Evolutionary conservation across 35 echinoderm and acorn worm genomes (phyloP), one percentile per base, ranked within the genome.

Genomic region (Ptychodera flava): DNA sequence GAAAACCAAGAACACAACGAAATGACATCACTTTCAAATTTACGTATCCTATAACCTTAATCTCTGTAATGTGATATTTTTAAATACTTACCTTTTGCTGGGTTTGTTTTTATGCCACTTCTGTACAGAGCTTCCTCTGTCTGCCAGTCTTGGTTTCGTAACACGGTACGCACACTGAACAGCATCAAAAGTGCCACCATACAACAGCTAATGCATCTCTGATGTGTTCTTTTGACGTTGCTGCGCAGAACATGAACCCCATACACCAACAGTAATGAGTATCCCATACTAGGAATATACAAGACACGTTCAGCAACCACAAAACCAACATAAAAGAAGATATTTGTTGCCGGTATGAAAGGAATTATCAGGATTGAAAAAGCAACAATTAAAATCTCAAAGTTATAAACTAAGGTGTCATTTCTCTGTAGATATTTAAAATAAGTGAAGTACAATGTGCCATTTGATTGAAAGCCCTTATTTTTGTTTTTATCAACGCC

Each of bases 271-370:
- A 90, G 33, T 76, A 99, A 78, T 83, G 92, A 99, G 35, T 88
- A 91, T 36, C 96, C 96, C 77, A 99, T 90, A 52, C 96, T 99
- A 22, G 96, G 96, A 82, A 99, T 99, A 82, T 99, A 99, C 0
- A 99, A 86, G 79, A 99, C 89, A 0, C 96, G 87, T 84, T 99
- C 96, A 0, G 96, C 96, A 0, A 99, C 81, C 28, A 99, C 96
- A 35, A 99, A 99, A 28, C 96, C 96, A 0, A 99, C 96, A 85
- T 99, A 99, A 82, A 94, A 94, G 64, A 99, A 92, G 31, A 94
- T 28, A 83, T 99, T 99, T 10, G 96, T 88, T 33, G 96, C 96
- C 15, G 93, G 93, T 22, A 99, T 83, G 78, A 99, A 99, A 0
- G 96, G 88, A 32, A 99, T 90, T 16, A 99, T 85, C 31, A 99